Conservation (phyloP, 2,113 vertebrate genomes). For the Panurus biarmicus region DNA sequence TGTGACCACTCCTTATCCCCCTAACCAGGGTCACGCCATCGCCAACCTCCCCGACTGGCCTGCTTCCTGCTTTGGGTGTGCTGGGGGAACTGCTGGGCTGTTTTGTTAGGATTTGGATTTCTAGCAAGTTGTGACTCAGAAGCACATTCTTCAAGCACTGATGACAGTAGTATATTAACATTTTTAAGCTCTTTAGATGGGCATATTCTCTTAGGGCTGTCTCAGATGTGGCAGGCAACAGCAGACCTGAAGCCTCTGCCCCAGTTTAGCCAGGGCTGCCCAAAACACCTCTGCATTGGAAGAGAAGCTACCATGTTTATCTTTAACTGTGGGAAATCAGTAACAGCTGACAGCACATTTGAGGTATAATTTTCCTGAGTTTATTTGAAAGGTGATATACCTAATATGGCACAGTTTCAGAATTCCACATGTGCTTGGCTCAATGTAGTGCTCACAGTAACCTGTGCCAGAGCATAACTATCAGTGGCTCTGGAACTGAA, state of each 20-base stretch:
- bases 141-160: background rate
- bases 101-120: background rate
- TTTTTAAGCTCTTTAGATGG: background rate
- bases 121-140: background rate
- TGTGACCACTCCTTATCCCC: background rate
- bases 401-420: background rate
- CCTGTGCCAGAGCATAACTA: background rate
- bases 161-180: background rate
- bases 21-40: background rate
- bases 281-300: background rate
- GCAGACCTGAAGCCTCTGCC: background rate
- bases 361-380: background rate
- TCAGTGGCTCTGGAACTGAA: background rate
- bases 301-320: background rate
- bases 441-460: background rate
- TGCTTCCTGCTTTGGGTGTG: fast-evolving
- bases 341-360: background rate
- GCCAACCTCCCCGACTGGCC: background rate
- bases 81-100: background rate
- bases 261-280: background rate
- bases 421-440: background rate
- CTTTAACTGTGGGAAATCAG: background rate
- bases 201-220: fast-evolving
- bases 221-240: background rate
- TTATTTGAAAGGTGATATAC: background rate